Base-by-base conservation (phyloP, 2,113 vertebrate species). In the Bufo gargarizans region DNA sequence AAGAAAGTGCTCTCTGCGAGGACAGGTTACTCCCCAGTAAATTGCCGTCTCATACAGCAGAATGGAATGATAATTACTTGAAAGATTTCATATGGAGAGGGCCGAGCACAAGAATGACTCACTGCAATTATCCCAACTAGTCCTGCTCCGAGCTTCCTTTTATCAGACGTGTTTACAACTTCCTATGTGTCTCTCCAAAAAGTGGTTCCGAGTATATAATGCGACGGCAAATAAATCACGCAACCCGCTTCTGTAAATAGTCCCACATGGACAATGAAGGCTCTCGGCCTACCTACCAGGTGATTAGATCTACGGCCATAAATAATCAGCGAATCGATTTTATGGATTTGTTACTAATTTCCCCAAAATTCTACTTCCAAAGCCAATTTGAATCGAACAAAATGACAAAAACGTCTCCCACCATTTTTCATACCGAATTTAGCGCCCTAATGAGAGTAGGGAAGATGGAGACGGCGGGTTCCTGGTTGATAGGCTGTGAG, bases 41-140 rank as follows among this genome's bases (percentile, higher is more conserved):
- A 88, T 77, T 33, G 55, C 80, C 4, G 49, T 33, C 56, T 61
- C 58, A 9, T 81, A 45, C 72, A 61, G 61, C 56, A 83, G 71
- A 77, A 77, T 84, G 87, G 87, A 84, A 88, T 83, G 80, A 88
- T 88, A 88, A 88, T 88, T 61, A 65, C 87, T 53, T 65, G 50
- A 65, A 77, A 83, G 71, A 20, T 65, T 77, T 88, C 71, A 65
- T 76, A 83, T 20, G 59, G 87, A 83, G 50, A 50, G 59, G 56
- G 81, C 80, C 14, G 80, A 83, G 71, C 58, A 8, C 22, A 14
- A 43, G 43, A 43, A 53, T 88, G 87, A 88, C 80, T 88, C 87
- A 88, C 16, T 4, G 71, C 69, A 20, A 84, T 88, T 88, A 88
- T 88, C 9, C 59, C 22, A 74, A 74, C 56, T 53, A 45, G 71